Base-by-base conservation (phyloP, 2,113 vertebrate species). In the western clawed frog (Xenopus tropicalis) region DNA sequence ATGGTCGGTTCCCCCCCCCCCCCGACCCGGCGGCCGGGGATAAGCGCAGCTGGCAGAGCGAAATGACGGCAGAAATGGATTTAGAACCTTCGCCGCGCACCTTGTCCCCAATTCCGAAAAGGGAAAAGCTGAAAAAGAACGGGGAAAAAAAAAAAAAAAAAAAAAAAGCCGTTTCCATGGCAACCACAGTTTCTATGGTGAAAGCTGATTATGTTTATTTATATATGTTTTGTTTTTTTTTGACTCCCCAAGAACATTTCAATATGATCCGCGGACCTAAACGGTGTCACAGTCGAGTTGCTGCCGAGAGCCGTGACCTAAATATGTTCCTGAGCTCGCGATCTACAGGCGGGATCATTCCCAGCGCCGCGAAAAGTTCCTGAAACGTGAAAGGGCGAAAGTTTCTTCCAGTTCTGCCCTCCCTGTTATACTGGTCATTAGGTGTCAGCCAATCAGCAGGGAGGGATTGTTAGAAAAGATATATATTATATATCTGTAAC, bases 181-280 rank as follows among this genome's bases (percentile, higher is more conserved):
- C 52, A 73, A 73, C 71, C 12, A 23, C 51, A 66, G 71, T 73
- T 73, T 66, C 71, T 62, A 73, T 66, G 54, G 71, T 23, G 22
- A 73, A 64, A 44, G 37, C 54, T 66, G 21, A 62, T 62, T 62
- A 62, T 62, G 63, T 66, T 66, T 73, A 73, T 73, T 73, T 73
- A 66, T 73, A 66, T 66, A 56, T 66, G 63, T 11, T 11, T 13
- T 46, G 4, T 46, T 46, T 46, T 46, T 44, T 73, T 66, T 58
- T 73, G 48, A 59, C 37, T 24, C 37, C 21, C 22, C 16, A 46
- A 68, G 46, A 23, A 66, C 42, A 48, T 59, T 66, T 66, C 71
- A 73, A 73, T 59, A 66, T 73, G 63, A 73, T 19, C 58, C 71
- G 11, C 66, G 63, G 57, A 59, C 71, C 71, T 59, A 66, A 73